These are phyloP conservation scores for Miichthys miiuy DNA, from an alignment of 2,797 vertebrate genomes.

Conservation along the genomic window DNA sequence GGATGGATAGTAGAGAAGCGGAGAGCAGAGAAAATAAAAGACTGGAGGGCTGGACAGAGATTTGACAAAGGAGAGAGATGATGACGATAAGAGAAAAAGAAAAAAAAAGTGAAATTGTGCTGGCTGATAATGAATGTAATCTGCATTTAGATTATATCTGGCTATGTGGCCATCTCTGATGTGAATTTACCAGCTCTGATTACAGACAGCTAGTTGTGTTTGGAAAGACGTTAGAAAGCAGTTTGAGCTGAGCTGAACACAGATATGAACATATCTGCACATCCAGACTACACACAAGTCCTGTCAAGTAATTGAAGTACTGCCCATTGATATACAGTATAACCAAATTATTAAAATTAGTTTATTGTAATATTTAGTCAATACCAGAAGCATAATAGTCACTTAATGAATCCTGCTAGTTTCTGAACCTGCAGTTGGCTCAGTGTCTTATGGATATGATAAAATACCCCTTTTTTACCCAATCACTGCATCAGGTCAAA, in stretches of 20 bases:
- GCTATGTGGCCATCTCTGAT: constrained; percentile 45
- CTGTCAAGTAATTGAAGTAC: neutral
- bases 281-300: neutral
- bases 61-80: neutral
- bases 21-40: neutral
- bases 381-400: neutral
- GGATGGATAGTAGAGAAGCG: neutral
- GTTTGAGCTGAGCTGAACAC: neutral
- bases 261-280: constrained; percentile 4
- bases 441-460: constrained; percentile 9
- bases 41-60: neutral
- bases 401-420: neutral
- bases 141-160: constrained; percentile 68
- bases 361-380: neutral
- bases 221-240: constrained; percentile 10
- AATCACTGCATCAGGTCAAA: constrained; percentile 12
- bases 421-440: neutral
- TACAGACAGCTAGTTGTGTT: constrained; percentile 16
- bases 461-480: constrained; percentile 3
- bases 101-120: constrained; percentile 43
- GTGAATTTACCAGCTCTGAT: constrained; percentile 36
- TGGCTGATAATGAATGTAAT: constrained; percentile 62
- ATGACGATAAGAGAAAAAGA: constrained; percentile 4
- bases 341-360: neutral
- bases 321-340: neutral